Base-by-base conservation (phyloP, 2,888 invertebrate genomes). In the Orchestes rusci region DNA sequence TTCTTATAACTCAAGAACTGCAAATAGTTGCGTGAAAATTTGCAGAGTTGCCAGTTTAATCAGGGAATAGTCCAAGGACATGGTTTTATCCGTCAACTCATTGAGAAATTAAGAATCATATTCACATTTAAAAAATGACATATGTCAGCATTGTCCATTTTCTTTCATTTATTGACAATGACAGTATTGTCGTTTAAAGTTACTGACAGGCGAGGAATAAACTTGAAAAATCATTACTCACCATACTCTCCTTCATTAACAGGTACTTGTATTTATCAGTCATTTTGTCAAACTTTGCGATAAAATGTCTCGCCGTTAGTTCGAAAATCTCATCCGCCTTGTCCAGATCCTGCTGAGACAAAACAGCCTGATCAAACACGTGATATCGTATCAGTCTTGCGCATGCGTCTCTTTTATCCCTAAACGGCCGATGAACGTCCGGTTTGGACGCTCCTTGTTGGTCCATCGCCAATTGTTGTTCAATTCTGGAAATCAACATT, bases 161-260 rank as follows among this genome's bases (percentile, higher is more conserved):
- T n/a, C n/a, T n/a, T n/a, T n/a, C n/a, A n/a, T n/a, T n/a, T n/a
- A n/a, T n/a, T n/a, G n/a, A n/a, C n/a, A n/a, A n/a, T n/a, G n/a
- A n/a, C n/a, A n/a, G n/a, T n/a, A n/a, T n/a, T n/a, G n/a, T n/a
- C n/a, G n/a, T n/a, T n/a, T n/a, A n/a, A n/a, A n/a, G n/a, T n/a
- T n/a, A n/a, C n/a, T n/a, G n/a, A n/a, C n/a, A n/a, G n/a, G n/a
- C n/a, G n/a, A n/a, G n/a, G n/a, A n/a, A n/a, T n/a, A n/a, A n/a
- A n/a, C n/a, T n/a, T n/a, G n/a, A n/a, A n/a, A n/a, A n/a, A n/a
- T n/a, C n/a, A 10, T 28, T 29, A 56, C 73, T 71, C 68, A 87
- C 86, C 80, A 82, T 83, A 61, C 85, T 84, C 59, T 87, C 86
- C 67, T 84, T 82, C 56, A 84, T 69, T 38, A 86, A 69, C 43